Base-by-base conservation (phyloP, 2,888 invertebrate genomes). In the Melanostoma mellinum region DNA sequence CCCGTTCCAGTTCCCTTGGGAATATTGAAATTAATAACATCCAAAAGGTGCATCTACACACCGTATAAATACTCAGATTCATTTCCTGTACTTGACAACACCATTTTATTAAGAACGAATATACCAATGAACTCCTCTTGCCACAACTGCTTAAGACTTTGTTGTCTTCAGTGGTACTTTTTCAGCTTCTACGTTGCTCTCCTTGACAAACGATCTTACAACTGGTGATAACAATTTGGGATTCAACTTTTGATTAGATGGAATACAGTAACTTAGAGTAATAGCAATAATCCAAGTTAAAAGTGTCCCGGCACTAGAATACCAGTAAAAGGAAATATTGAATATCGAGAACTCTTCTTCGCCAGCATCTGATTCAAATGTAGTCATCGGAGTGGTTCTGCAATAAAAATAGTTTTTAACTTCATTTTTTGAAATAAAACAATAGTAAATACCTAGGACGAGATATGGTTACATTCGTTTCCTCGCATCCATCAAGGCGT, bases 271-370 rank as follows among this genome's bases (percentile, higher is more conserved):
- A 86, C 94, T 94, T 32, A 93, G 91, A 3, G 92, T 85, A 8
- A 93, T 86, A 0, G 93, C 93, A 2, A 93, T 89, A 0, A 92
- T 80, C 74, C 94, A 90, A 0, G 92, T 92, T 8, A 93, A 88
- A 0, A 90, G 3, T 20, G 92, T 91, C 1, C 94, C 94, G 3
- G 93, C 86, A 0, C 92, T 78, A 0, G 92, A 90, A 87, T 94
- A 94, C 92, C 93, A 94, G 88, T 93, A 92, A 88, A 94, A 94
- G 0, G 94, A 93, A 52, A 94, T 87, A 8, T 92, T 91, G 82
- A 93, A 93, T 4, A 94, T 87, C 35, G 89, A 88, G 55, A 88
- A 89, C 9, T 68, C 75, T 3, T 82, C 44, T 0, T 72, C 82
- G 8, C 61, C 8, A n/a, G 0, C 6, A 20, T 50, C 40, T 3